Conservation (phyloP, 2,113 vertebrate species). For the Ammospiza caudacuta region DNA sequence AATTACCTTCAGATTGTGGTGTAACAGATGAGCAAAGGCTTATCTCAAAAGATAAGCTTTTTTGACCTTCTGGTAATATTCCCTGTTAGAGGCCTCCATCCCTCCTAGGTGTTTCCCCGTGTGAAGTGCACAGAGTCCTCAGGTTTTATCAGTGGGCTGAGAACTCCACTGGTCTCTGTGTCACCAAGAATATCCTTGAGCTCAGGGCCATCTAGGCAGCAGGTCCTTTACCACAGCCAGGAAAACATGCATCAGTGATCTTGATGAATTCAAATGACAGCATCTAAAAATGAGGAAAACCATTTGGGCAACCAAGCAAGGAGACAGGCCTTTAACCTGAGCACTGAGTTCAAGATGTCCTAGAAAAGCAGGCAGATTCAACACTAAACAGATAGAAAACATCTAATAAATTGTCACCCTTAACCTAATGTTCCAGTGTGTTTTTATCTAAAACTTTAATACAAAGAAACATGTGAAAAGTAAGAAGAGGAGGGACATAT, state of each 20-base stretch:
- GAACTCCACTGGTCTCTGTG: background rate
- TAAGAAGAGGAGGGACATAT: background rate
- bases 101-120: background rate
- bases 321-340: background rate
- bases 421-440: background rate
- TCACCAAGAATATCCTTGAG: constrained; percentile 30
- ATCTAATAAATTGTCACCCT: background rate
- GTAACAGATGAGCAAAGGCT: background rate
- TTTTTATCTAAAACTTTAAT: background rate
- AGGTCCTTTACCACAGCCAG: background rate
- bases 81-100: background rate
- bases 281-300: background rate
- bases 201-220: background rate
- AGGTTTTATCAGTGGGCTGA: background rate
- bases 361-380: background rate
- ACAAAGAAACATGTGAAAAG: background rate
- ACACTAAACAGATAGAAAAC: background rate
- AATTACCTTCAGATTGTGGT: background rate
- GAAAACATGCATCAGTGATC: background rate
- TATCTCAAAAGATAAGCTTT: background rate
- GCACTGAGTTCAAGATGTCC: background rate
- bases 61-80: background rate
- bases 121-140: background rate
- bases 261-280: background rate
- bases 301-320: background rate